Evolutionary conservation across 2,888 invertebrate genomes (phyloP).

Genomic region (Acronicta leporina): DNA sequence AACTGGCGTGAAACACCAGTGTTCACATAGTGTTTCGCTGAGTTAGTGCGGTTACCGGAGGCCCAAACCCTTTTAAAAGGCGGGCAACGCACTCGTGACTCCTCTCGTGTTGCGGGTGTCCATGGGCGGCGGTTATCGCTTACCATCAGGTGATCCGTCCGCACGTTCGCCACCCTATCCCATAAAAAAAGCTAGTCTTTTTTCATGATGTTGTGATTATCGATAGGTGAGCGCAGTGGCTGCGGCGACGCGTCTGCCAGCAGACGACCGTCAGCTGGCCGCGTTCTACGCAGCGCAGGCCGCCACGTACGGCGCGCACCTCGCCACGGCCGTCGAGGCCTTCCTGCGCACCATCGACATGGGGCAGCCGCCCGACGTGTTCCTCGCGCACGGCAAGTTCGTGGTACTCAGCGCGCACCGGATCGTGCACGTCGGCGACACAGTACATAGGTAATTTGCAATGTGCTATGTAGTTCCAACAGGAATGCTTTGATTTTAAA

Average conservation of each 20-base stretch:
- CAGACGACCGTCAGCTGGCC: conserved; percentile 95
- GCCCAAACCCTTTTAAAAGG: too few relatives aligned
- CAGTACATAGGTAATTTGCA: conserved; percentile 90
- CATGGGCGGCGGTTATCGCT: too few relatives aligned
- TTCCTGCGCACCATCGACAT: conserved; percentile 97
- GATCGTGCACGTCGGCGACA: conserved; percentile 98
- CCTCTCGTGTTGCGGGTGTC: too few relatives aligned
- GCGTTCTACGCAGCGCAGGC: conserved; percentile 96
- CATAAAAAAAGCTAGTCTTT: background rate
- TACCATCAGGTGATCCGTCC: too few relatives aligned
- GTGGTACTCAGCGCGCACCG: conserved; percentile 98
- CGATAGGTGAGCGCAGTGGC: conserved; percentile 84
- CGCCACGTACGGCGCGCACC: conserved; percentile 94
- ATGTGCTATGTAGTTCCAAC: too few relatives aligned
- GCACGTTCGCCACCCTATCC: too few relatives aligned
- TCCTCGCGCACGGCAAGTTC: conserved; percentile 97
- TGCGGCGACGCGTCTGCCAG: conserved; percentile 89
- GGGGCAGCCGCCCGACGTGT: conserved; percentile 97
- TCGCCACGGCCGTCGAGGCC: conserved; percentile 97
- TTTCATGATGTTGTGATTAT: background rate
- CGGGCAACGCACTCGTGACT: too few relatives aligned
- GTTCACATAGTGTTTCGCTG: too few relatives aligned
- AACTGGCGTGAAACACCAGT: too few relatives aligned
- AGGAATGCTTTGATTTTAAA: too few relatives aligned
- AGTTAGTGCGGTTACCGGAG: too few relatives aligned